phyloP scores from a whole-genome alignment of 2,888 invertebrate genomes.

The Shargacucullia verbasci region DNA sequence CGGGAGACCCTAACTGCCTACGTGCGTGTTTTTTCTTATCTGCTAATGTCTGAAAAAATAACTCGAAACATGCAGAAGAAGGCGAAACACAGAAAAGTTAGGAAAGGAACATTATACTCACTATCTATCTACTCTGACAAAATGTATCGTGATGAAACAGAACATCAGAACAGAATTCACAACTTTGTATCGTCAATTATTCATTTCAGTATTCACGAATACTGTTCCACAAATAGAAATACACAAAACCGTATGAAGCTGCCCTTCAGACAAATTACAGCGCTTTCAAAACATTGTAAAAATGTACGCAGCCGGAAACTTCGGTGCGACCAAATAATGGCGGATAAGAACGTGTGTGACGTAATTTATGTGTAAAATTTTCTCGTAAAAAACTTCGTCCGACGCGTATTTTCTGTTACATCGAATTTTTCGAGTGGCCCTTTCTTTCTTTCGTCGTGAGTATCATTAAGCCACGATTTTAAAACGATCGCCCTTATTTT shows the following conservation, averaged over 20 bases:
- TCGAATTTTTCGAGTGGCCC: conserved; percentile 68
- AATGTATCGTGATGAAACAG: neutral
- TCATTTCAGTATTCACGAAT: conserved; percentile 7
- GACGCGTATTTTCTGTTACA: conserved; percentile 70
- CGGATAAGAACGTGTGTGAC: conserved; percentile 74
- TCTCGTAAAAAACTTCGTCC: conserved; percentile 77
- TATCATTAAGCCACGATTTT: conserved; percentile 76
- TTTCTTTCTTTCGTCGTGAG: conserved; percentile 66
- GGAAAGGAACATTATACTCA: no score
- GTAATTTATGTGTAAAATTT: conserved; percentile 84
- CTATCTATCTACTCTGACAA: no score
- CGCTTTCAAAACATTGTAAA: conserved; percentile 77
- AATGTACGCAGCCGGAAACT: conserved; percentile 76
- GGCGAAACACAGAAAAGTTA: no score
- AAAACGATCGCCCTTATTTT: conserved; percentile 72
- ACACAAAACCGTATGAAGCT: conserved; percentile 54
- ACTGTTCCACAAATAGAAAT: conserved; percentile 22
- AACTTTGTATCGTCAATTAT: conserved; percentile 3
- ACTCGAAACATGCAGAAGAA: no score
- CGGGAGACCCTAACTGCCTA: no score
- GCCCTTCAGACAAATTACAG: conserved; percentile 73
- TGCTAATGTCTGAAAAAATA: no score
- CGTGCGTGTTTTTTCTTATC: no score
- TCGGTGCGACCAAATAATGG: conserved; percentile 81
- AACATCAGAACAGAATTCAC: neutral